Conservation (phyloP, 2,113 vertebrate genomes). For the Calidris pygmaea region DNA sequence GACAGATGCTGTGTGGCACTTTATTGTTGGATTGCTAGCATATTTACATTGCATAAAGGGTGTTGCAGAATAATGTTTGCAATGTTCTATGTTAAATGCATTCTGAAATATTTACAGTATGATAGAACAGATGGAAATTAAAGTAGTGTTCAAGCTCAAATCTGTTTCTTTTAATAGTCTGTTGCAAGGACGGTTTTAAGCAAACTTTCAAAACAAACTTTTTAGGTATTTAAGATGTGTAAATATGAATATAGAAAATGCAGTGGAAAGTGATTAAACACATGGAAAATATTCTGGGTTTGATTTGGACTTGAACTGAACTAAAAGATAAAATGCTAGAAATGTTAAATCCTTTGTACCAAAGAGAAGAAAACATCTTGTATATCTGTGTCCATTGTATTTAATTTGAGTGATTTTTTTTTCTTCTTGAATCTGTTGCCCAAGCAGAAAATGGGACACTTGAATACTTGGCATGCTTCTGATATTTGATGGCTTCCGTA, state of each 20-base stretch:
- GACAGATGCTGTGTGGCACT: constrained; percentile 28
- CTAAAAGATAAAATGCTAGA: not conserved
- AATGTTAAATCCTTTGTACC: not conserved
- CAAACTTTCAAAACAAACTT: constrained; percentile 45
- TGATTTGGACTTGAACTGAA: constrained; percentile 25
- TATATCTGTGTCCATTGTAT: not conserved
- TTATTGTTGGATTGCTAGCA: not conserved
- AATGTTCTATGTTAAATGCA: not conserved
- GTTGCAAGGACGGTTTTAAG: not conserved
- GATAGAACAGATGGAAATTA: constrained; percentile 57
- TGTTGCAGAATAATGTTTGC: not conserved
- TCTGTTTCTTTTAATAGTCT: constrained; percentile 18
- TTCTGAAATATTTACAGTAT: constrained; percentile 14
- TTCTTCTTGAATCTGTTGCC: not conserved
- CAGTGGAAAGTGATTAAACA: not conserved
- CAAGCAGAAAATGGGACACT: not conserved
- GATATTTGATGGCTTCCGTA: not conserved
- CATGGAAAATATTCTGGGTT: not conserved
- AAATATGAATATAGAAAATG: not conserved
- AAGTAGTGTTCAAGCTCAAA: not conserved
- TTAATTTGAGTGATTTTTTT: not conserved
- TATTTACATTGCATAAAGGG: not conserved
- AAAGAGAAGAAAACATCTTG: not conserved
- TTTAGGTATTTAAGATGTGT: not conserved
- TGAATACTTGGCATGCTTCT: not conserved